A percentile compares a stretch with the other conserved stretches of the same genome.
phyloP scores from a whole-genome alignment of 2,888 invertebrate genomes.

The Tenthredo livida region DNA sequence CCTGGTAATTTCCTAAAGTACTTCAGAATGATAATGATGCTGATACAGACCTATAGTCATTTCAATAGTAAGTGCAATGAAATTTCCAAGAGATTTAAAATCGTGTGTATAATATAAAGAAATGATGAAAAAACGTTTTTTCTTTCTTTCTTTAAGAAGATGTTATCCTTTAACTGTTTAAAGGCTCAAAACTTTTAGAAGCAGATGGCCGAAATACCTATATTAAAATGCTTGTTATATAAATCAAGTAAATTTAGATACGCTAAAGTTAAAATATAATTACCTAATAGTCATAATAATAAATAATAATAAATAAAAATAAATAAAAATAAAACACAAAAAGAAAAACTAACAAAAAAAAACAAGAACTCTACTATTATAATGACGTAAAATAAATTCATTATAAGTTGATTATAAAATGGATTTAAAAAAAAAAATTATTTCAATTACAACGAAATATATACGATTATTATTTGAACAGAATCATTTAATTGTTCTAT shows the following conservation, averaged over 20 bases:
- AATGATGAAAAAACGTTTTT: background rate
- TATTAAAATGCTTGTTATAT: constrained; percentile 19
- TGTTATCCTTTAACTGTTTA: constrained; percentile 36
- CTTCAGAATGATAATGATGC: background rate
- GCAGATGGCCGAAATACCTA: constrained; percentile 9
- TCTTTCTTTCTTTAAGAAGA: background rate
- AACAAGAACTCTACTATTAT: background rate
- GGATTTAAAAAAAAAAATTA: background rate
- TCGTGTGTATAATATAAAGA: constrained; percentile 15
- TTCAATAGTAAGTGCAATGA: background rate
- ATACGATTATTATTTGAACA: background rate
- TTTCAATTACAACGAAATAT: constrained; percentile 46
- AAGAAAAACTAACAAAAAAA: background rate
- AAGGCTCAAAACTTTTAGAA: constrained; percentile 35
- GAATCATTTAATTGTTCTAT: constrained; percentile 7
- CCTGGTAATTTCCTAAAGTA: background rate
- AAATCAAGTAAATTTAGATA: constrained; percentile 16
- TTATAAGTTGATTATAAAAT: background rate
- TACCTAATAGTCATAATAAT: background rate
- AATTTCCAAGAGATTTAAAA: constrained; percentile 17
- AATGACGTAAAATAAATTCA: background rate
- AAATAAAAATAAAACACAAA: background rate
- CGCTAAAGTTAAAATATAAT: background rate
- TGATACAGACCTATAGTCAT: background rate
- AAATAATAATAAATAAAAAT: no score